A percentile compares a stretch with the other conserved stretches of the same genome.
phyloP scores from a whole-genome alignment of 2,797 vertebrate genomes.

The Argya squamiceps region DNA sequence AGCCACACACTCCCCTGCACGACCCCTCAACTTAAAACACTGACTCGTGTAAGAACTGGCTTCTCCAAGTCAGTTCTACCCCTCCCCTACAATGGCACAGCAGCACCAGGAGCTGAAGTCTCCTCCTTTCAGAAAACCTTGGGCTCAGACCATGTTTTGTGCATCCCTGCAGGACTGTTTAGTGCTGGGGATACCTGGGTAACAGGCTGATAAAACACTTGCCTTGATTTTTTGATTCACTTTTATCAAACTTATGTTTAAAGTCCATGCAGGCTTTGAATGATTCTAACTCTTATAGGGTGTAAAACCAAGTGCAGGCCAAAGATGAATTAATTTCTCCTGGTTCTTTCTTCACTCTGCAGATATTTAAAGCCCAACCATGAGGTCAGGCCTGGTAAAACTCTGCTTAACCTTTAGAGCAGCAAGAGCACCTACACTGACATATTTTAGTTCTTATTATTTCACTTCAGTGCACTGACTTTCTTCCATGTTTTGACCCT shows the following conservation, averaged over 20 bases:
- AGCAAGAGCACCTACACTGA: background rate
- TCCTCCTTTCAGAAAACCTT: background rate
- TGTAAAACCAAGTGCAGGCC: background rate
- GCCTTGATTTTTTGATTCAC: background rate
- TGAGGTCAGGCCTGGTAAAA: background rate
- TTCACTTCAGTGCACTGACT: background rate
- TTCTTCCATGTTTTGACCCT: background rate
- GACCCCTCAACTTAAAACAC: background rate
- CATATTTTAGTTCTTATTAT: background rate
- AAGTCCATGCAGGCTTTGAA: background rate
- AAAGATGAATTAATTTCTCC: background rate
- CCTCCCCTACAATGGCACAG: background rate
- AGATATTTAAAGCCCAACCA: background rate
- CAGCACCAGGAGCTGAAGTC: background rate
- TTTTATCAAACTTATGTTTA: background rate
- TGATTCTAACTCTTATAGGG: fast-evolving
- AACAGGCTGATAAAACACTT: background rate
- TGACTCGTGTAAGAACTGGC: background rate
- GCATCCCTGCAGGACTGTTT: background rate
- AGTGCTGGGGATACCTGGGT: background rate
- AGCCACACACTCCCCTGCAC: background rate
- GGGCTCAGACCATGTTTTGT: background rate
- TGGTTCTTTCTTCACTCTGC: background rate
- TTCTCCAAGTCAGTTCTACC: background rate
- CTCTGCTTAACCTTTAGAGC: background rate